Percentiles rank a stretch among this genome's conserved stretches.
Conservation (phyloP, 1,140 invertebrate genomes). For the Rhopalosiphum maidis region DNA sequence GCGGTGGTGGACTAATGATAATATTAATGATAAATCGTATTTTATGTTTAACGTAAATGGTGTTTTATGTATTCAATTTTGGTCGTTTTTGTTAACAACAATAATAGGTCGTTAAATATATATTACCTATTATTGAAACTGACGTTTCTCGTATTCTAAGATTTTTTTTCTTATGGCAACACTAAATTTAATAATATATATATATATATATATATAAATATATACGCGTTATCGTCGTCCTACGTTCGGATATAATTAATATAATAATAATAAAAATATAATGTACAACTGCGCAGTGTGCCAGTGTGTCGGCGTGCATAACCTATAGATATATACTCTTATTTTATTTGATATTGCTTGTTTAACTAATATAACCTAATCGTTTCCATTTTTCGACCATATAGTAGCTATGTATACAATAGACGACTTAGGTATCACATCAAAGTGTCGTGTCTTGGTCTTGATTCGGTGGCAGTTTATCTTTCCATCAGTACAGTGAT, state of each 20-base stretch:
- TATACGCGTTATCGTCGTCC: not conserved
- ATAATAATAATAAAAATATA: not conserved
- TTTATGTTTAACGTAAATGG: not conserved
- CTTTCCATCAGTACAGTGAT: not conserved
- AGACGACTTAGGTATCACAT: not conserved
- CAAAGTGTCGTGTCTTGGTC: not conserved
- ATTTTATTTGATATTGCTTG: slow-evolving; percentile 13
- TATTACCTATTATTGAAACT: not conserved
- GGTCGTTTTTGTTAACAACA: not conserved
- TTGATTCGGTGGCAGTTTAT: not conserved
- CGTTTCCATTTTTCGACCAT: not conserved
- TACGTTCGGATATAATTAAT: not conserved
- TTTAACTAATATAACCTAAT: not conserved
- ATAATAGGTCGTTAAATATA: not conserved
- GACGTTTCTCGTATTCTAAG: not conserved
- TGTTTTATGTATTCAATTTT: not conserved
- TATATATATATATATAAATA: not conserved
- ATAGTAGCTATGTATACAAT: not conserved
- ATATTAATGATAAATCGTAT: not conserved
- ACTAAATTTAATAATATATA: not conserved
- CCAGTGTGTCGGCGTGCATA: not conserved
- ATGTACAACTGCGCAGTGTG: not conserved
- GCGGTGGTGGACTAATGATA: not conserved
- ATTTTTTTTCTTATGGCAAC: slow-evolving; percentile 26
- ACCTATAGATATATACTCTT: not conserved